Base-by-base conservation (phyloP, 2,113 vertebrate species). In the Tenebrosternarchus preto region DNA sequence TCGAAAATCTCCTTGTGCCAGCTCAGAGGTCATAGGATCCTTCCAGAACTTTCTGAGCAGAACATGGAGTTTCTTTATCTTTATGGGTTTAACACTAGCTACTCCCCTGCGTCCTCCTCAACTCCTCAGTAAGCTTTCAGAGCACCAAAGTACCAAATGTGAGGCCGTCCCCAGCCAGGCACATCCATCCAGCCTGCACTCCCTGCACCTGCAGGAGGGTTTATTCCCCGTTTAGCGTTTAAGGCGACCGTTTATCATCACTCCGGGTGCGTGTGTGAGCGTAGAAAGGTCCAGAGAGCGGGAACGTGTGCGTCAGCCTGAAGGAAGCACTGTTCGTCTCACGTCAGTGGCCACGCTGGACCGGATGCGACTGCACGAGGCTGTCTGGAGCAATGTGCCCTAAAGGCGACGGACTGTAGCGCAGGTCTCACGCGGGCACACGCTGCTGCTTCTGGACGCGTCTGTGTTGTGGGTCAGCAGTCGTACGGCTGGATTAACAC, bases 401-500 rank as follows among this genome's bases (percentile, higher is more conserved):
- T 57, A 25, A 55, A 80, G 73, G 73, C 74, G 57, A 63, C 64
- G 50, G 69, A n/a, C 63, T 29, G 68, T 74, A 57, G 61, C 19
- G 57, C n/a, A n/a, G 22, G 53, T 22, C 76, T 68, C 76, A 36
- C 36, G 16, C 2, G 33, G 33, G 6, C 33, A 36, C 33, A 39
- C 60, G 25, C 55, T 33, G 27, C 55, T 53, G 36, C 53, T 80
- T 81, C 70, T 73, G 36, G 55, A 81, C 55, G 61, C 15, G 39
- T 81, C 27, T 36, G 24, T 43, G 3, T 64, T 76, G 74, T 69
- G 79, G 63, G n/a, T 74, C 70, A 75, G 78, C 81, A 69, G 76
- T 83, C 55, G 79, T 55, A 22, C n/a, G 72, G 64, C 17, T 24
- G 61, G 16, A 24, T 43, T 61, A 73, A 56, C 79, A 59, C 15